Evolutionary conservation across 1,140 invertebrate genomes (phyloP), one percentile per base, ranked within the genome.

Genomic region (Drosophila parabipectinata): DNA sequence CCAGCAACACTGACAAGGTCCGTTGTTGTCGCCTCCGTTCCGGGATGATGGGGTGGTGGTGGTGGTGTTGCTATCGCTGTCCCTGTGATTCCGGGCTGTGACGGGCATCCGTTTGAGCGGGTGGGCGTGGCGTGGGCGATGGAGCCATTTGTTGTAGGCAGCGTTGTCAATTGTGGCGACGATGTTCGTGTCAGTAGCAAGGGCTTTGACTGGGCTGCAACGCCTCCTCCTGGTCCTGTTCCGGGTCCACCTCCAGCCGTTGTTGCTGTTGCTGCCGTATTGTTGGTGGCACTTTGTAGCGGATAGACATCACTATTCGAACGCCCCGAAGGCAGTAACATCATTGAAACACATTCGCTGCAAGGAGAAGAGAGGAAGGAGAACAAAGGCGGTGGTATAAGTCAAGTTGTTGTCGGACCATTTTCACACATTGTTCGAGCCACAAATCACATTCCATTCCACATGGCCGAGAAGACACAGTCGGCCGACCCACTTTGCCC

Each of bases 301-400:
- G 89, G 84, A 87, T 91, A 85, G 60, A 89, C 89, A 89, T 91
- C 90, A 84, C 90, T 90, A 82, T 90, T 91, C 61, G 90, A 91
- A 77, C 90, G 90, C 90, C 90, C 90, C 69, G 90, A 91, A 91
- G 90, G 90, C 90, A 91, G 77, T 78, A 91, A 87, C 90, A 91
- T 91, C 77, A 74, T 91, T 84, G 71, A 91, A 84, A 77, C 78
- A 79, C 90, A 91, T 91, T 91, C 85, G 90, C 85, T 87, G 72
- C 39, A 80, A 75, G 30, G 50, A 77, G 53, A 37, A 60, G 30
- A 50, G n/a, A 28, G 51, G 51, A 12, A 47, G 7, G 32, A 24
- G 28, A 30, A 61, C 47, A 39, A 47, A 50, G 18, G 48, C 47
- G 45, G 54, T 44, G 10, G 44, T 34, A 66, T 44, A 57, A 64